phyloP scores from a whole-genome alignment of 2,113 vertebrate genomes.

The Empidonax alnorum region DNA sequence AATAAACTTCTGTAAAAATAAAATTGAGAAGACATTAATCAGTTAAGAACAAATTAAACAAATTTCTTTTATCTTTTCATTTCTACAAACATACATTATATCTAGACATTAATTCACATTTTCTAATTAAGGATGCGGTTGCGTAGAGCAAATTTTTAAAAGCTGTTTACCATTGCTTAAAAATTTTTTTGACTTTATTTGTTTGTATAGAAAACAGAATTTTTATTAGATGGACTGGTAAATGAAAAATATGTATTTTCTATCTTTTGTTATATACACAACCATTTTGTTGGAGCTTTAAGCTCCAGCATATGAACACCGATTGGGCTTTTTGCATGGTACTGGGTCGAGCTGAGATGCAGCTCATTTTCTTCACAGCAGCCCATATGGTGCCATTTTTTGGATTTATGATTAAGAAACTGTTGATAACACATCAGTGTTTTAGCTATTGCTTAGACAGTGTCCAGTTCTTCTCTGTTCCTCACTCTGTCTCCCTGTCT shows the following conservation, averaged over 20 bases:
- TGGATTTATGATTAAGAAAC: neutral
- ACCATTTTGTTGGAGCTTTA: neutral
- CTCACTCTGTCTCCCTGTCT: neutral
- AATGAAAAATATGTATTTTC: neutral
- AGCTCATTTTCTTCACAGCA: neutral
- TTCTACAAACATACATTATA: neutral
- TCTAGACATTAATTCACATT: neutral
- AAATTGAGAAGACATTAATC: neutral
- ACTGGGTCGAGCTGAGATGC: neutral
- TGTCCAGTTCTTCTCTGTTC: neutral
- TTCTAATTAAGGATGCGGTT: neutral
- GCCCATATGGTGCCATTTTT: neutral
- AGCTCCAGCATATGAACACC: neutral
- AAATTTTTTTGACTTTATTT: neutral
- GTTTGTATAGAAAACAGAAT: neutral
- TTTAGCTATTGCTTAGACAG: neutral
- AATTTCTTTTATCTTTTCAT: neutral
- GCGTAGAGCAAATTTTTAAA: neutral
- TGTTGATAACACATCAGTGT: neutral
- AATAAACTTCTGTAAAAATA: neutral
- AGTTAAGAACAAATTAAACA: neutral
- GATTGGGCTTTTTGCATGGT: neutral
- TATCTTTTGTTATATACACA: neutral
- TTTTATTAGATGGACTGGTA: neutral
- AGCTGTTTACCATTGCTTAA: neutral